Evolutionary conservation across 2,888 invertebrate genomes (phyloP), one percentile per base, ranked within the genome.

Genomic region (Galerucella calmariensis): DNA sequence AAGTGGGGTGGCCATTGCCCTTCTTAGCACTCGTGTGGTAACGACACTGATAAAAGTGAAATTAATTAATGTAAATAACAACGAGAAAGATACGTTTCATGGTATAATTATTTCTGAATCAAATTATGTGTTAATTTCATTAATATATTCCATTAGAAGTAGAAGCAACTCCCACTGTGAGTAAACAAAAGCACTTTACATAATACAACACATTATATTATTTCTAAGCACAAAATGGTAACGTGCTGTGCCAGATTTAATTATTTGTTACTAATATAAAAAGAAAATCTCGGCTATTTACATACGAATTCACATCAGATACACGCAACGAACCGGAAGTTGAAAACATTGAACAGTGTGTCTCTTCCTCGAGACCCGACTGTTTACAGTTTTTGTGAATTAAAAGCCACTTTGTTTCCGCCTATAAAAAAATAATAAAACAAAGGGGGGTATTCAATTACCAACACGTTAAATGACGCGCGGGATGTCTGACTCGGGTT

Each of bases 381-480:
- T 63, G 16, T 27, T 61, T 27, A 61, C 59, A 41, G 10, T 63
- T 63, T 61, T 44, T 10, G 44, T 63, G 16, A 44, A 44, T 63
- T 63, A 63, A 35, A 63, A 63, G 62, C 62, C 35, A 63, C 62
- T 63, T 63, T 63, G 62, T 63, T 63, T 63, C 41, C 62, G 62
- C 16, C 62, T 16, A 41, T 63, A 44, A 41, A 63, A 62, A 61
- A 63, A 63, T n/a, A 44, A 63, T 41, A 41, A 63, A 41, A 66
- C 68, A 69, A 69, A 59, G 59, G 48, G 61, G 61, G 51, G 62
- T 51, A 62, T 69, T 69, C 62, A 69, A 69, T 69, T 69, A 69
- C 69, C 20, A 53, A 53, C 62, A 69, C 69, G 62, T 35, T 63
- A 69, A 69, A 69, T 62, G 69, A 69, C 69, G 69, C 69, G 27